Conservation (phyloP, 2,113 vertebrate species). For the Willisornis vidua region DNA sequence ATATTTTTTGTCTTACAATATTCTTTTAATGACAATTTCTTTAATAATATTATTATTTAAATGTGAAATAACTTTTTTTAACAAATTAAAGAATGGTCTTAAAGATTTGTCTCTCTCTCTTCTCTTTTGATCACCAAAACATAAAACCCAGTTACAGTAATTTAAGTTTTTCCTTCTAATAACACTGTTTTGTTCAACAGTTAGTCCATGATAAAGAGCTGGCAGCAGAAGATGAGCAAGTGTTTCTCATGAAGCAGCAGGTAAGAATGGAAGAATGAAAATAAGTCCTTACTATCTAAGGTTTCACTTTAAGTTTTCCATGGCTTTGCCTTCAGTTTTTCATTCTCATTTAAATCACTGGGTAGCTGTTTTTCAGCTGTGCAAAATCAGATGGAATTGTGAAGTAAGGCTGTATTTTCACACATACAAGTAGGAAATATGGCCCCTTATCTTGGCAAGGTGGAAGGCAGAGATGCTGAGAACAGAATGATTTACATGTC, state of each 20-base stretch:
- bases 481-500: neutral
- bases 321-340: neutral
- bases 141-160: neutral
- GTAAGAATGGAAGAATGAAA: slow-evolving; percentile 69
- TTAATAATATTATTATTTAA: neutral
- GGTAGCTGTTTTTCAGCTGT: neutral
- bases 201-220: slow-evolving; percentile 97
- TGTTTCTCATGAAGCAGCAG: slow-evolving; percentile 99
- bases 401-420: neutral
- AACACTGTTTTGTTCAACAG: slow-evolving; percentile 69
- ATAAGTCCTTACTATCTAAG: neutral
- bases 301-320: neutral
- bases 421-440: neutral
- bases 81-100: neutral
- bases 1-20: neutral
- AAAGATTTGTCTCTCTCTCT: neutral
- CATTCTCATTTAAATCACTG: neutral
- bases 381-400: neutral
- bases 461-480: neutral
- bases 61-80: neutral
- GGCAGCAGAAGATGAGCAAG: slow-evolving; percentile 95
- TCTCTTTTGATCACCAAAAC: neutral
- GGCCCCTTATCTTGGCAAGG: neutral
- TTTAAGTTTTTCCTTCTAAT: neutral
- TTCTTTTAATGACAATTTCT: neutral